phyloP scores from a whole-genome alignment of 1,140 invertebrate species.

The Wiebesia pumilae region DNA sequence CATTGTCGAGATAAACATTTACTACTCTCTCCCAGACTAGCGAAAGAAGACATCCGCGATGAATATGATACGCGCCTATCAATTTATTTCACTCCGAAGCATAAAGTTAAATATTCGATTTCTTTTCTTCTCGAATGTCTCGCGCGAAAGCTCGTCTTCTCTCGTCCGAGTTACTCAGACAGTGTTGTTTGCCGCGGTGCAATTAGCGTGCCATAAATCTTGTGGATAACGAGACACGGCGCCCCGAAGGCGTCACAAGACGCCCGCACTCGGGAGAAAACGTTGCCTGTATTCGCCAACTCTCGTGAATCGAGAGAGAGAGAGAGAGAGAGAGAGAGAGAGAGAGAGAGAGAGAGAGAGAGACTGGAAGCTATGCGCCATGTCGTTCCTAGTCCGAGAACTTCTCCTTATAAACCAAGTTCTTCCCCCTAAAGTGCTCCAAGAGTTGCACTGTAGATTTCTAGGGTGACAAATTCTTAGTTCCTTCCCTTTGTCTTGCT shows the following conservation, averaged over 20 bases:
- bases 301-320: not conserved
- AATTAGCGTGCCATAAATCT: constrained; percentile 75
- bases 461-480: constrained; percentile 60
- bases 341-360: not conserved
- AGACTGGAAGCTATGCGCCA: constrained; percentile 20
- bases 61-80: not conserved
- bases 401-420: constrained; percentile 58
- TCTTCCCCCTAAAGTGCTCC: constrained; percentile 15
- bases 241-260: constrained; percentile 70
- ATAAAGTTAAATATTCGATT: not conserved
- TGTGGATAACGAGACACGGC: constrained; percentile 73
- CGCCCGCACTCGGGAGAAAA: constrained; percentile 2
- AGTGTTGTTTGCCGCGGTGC: constrained; percentile 68
- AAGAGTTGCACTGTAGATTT: not conserved
- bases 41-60: constrained; percentile 8
- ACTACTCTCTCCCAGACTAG: not conserved
- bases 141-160: not conserved
- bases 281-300: constrained; percentile 8
- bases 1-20: not conserved
- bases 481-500: constrained; percentile 45
- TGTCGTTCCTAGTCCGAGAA: constrained; percentile 59
- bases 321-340: constrained; percentile 28
- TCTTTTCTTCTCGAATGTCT: not conserved
- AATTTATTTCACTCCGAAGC: not conserved
- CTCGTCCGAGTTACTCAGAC: constrained; percentile 20